Conservation (phyloP, 2,888 invertebrate species). For the Morpho deidamia region DNA sequence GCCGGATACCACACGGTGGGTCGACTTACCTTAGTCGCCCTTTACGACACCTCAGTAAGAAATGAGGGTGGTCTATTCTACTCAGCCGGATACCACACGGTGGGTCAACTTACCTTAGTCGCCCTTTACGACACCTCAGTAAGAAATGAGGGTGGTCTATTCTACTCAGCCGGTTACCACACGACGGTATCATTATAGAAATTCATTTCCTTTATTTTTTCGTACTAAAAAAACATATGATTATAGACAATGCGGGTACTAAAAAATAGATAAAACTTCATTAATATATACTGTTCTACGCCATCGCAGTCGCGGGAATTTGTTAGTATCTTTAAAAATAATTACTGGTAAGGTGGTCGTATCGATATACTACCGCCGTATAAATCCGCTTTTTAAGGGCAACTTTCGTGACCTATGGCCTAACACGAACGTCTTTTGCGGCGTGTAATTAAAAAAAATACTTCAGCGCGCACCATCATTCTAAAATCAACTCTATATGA, state of each 20-base stretch:
- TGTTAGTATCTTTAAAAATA: constrained; percentile 1
- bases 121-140: too few relatives aligned
- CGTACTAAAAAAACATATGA: too few relatives aligned
- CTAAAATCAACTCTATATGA: background rate
- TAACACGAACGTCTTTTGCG: constrained; percentile 47
- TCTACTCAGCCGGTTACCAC: too few relatives aligned
- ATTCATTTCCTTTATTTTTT: too few relatives aligned
- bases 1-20: too few relatives aligned
- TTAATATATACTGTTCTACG: background rate
- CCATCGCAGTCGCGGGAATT: background rate
- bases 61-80: too few relatives aligned
- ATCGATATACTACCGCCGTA: constrained; percentile 11
- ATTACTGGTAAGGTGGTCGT: constrained; percentile 1
- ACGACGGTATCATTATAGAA: too few relatives aligned
- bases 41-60: too few relatives aligned
- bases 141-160: too few relatives aligned
- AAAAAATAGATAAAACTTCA: background rate
- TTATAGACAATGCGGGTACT: background rate
- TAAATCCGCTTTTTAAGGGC: constrained; percentile 29
- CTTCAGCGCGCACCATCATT: constrained; percentile 2
- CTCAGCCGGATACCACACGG: too few relatives aligned
- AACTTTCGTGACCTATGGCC: constrained; percentile 54
- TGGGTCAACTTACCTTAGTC: too few relatives aligned
- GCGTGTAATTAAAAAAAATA: constrained; percentile 37
- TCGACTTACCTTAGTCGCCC: too few relatives aligned